Evolutionary conservation across 2,797 vertebrate genomes (phyloP).

Genomic region (Acanthis flammea): DNA sequence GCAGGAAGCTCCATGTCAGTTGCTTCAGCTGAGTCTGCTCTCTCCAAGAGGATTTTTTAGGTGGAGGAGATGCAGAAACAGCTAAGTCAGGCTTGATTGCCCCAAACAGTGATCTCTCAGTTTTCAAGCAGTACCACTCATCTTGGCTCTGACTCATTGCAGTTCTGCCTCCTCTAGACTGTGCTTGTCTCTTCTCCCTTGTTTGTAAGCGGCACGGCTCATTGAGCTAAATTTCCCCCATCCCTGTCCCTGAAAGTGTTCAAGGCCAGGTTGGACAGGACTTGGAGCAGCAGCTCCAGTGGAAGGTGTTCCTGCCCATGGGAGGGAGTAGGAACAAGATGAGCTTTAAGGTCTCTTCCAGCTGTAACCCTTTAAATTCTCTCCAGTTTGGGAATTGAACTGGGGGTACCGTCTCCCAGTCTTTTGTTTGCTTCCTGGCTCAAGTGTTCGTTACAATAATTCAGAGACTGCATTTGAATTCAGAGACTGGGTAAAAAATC

Average conservation of each 20-base stretch:
- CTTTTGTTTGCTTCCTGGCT: background rate
- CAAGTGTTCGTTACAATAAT: accelerated
- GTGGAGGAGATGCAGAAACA: background rate
- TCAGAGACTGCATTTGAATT: background rate
- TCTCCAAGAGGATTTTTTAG: background rate
- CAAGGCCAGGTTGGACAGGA: background rate
- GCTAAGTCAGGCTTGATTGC: background rate
- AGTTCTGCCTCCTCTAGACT: background rate
- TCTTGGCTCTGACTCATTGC: background rate
- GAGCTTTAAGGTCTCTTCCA: background rate
- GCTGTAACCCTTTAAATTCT: background rate
- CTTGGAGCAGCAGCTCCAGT: background rate
- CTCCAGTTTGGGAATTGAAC: background rate
- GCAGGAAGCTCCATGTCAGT: background rate
- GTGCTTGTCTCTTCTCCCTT: background rate
- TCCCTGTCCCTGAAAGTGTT: background rate
- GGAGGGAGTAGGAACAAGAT: background rate
- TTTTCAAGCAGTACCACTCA: background rate
- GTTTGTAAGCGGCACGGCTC: background rate
- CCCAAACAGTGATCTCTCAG: background rate
- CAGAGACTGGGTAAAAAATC: background rate
- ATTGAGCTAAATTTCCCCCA: background rate
- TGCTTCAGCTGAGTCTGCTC: background rate
- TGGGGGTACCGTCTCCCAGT: background rate
- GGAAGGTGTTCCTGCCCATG: background rate